phyloP scores from a whole-genome alignment of 2,888 invertebrate genomes.

The Dynastes maya region DNA sequence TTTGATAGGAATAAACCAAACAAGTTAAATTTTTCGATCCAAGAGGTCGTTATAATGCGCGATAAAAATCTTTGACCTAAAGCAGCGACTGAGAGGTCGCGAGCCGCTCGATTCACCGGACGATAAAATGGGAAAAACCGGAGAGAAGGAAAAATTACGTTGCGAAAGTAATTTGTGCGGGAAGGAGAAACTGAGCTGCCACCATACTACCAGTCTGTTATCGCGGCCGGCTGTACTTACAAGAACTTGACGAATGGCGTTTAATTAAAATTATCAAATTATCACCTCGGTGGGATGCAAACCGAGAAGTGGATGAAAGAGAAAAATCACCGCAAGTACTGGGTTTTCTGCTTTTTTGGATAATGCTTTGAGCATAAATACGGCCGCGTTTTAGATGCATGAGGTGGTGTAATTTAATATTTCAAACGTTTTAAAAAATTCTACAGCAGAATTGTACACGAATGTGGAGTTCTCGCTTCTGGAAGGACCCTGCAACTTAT shows the following conservation, averaged over 20 bases:
- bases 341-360: too few species aligned
- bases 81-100: not conserved
- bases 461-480: too few species aligned
- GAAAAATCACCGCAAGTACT: too few species aligned
- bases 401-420: too few species aligned
- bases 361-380: too few species aligned
- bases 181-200: not conserved
- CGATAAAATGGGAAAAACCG: not conserved
- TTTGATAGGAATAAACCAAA: not conserved
- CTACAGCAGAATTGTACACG: too few species aligned
- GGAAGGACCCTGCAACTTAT: too few species aligned
- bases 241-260: conserved; percentile 23
- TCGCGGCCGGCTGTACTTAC: not conserved
- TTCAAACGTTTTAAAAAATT: too few species aligned
- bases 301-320: too few species aligned
- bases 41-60: conserved; percentile 19
- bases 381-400: too few species aligned
- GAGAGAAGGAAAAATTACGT: conserved; percentile 12
- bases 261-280: conserved; percentile 47
- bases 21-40: conserved; percentile 30
- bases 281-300: conserved; percentile 9
- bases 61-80: conserved; percentile 14
- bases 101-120: not conserved
- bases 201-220: not conserved
- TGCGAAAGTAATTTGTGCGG: conserved; percentile 9